Percentiles rank a stretch among this genome's conserved stretches.
Evolutionary conservation across 2,888 invertebrate species (phyloP).

Genomic region (Alsophila aescularia): DNA sequence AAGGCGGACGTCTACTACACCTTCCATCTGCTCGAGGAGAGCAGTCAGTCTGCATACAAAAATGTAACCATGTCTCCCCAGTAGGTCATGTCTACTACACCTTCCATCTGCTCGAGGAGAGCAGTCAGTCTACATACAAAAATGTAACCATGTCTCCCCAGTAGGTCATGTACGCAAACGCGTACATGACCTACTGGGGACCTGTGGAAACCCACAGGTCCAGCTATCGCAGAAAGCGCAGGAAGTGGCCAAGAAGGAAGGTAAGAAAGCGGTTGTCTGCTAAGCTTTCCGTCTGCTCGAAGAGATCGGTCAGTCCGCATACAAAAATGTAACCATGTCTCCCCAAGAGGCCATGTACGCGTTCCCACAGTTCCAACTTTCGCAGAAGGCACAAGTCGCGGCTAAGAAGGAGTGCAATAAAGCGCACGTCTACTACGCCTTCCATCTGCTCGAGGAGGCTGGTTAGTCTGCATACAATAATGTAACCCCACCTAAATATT

Average conservation of each 20-base stretch:
- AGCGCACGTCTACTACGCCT: too few relatives aligned
- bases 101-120: constrained; percentile 95
- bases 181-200: too few relatives aligned
- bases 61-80: constrained; percentile 50
- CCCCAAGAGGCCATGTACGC: constrained; percentile 96
- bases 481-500: too few relatives aligned
- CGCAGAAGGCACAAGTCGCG: too few relatives aligned
- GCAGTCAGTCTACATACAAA: constrained; percentile 84
- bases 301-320: constrained; percentile 86
- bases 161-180: constrained; percentile 99
- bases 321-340: too few relatives aligned
- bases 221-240: constrained; percentile 91
- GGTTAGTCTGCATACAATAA: too few relatives aligned
- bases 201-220: constrained; percentile 95
- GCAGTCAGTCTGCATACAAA: constrained; percentile 84
- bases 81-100: constrained; percentile 99
- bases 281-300: constrained; percentile 97
- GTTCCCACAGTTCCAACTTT: too few relatives aligned
- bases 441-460: constrained; percentile 94
- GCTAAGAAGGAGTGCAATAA: too few relatives aligned
- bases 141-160: constrained; percentile 50
- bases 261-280: constrained; percentile 93
- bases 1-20: constrained; percentile 97
- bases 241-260: constrained; percentile 90
- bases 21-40: constrained; percentile 94